Base-by-base conservation (phyloP, 2,797 vertebrate species). In the Notolabrus celidotus region DNA sequence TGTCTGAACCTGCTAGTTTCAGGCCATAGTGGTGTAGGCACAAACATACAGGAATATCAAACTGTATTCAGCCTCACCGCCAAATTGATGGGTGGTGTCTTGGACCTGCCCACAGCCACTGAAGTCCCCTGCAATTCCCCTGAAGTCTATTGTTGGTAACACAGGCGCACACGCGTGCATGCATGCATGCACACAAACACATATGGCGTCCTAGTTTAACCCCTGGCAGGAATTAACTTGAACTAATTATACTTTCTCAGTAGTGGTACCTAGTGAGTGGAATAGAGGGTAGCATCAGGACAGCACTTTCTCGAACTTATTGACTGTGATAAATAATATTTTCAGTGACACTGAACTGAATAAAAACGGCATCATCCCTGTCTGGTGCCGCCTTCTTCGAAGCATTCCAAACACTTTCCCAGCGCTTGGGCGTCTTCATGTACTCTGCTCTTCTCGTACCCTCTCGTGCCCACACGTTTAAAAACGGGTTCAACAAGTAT, bases 51-150 rank as follows among this genome's bases (percentile, higher is more conserved):
- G 88, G 92, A 92, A 93, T 90, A 93, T 93, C 92, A 93, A 93
- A 92, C 89, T 92, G 92, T 87, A 90, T 84, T 89, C 91, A 92
- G 90, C 90, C 90, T 92, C 91, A 92, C 92, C 92, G 87, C 92
- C 91, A 93, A 93, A 93, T 93, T 93, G 92, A 93, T 93, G 92
- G 92, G 92, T 93, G 92, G 92, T 92, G 92, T 93, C 92, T 92
- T 89, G 84, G 89, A 88, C 90, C 91, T 87, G 86, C 91, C 92
- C 91, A 92, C 91, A 93, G 88, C 86, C 89, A 92, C 88, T 89
- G 88, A 92, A 92, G 90, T 92, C 89, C 92, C 91, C 92, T 93
- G 89, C 92, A 93, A 92, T 93, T 93, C 90, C 89, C 88, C 88
- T 85, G 74, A 47, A 93, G 85, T 92, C 92, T 93, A 92, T 92